These are phyloP conservation scores for Axinella damicornis DNA, from an alignment of 37 sponge, comb jelly and placozoan genomes.

Conservation along the genomic window DNA sequence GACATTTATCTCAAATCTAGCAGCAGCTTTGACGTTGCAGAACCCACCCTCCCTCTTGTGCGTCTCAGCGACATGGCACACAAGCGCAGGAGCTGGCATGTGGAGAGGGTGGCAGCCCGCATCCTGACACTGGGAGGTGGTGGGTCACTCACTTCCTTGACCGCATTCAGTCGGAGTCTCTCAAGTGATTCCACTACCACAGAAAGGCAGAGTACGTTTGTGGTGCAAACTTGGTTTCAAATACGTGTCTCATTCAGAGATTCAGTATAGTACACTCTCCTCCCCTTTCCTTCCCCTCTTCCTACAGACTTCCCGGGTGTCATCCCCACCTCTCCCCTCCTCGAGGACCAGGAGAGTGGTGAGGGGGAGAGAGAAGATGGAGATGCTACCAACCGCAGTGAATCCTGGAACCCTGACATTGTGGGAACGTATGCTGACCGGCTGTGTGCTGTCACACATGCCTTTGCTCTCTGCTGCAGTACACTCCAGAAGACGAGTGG, in stretches of 20 bases:
- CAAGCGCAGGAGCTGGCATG: slow-evolving; percentile 62
- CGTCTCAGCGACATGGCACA: neutral
- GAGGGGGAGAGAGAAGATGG: neutral
- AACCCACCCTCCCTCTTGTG: neutral
- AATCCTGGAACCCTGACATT: neutral
- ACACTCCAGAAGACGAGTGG: slow-evolving; percentile 40
- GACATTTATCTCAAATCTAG: slow-evolving; percentile 49
- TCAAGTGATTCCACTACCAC: slow-evolving; percentile 25
- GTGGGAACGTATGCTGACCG: slow-evolving; percentile 86
- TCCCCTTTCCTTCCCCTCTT: too few relatives aligned
- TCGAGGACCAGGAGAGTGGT: neutral
- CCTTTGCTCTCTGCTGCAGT: slow-evolving; percentile 78
- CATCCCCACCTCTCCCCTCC: too few relatives aligned
- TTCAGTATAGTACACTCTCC: too few relatives aligned
- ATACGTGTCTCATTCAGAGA: too few relatives aligned
- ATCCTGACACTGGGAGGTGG: neutral
- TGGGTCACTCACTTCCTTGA: neutral
- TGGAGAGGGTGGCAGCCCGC: slow-evolving; percentile 51
- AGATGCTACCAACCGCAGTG: neutral
- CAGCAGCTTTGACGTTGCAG: slow-evolving; percentile 6
- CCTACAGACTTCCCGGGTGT: neutral
- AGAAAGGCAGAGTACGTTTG: too few relatives aligned
- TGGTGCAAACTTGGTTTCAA: too few relatives aligned
- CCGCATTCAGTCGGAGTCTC: slow-evolving; percentile 16
- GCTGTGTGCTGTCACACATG: slow-evolving; percentile 86